Percentiles rank a stretch among this genome's conserved stretches.
Conservation (phyloP, 2,797 vertebrate species). For the Gymnothorax reevesii region DNA sequence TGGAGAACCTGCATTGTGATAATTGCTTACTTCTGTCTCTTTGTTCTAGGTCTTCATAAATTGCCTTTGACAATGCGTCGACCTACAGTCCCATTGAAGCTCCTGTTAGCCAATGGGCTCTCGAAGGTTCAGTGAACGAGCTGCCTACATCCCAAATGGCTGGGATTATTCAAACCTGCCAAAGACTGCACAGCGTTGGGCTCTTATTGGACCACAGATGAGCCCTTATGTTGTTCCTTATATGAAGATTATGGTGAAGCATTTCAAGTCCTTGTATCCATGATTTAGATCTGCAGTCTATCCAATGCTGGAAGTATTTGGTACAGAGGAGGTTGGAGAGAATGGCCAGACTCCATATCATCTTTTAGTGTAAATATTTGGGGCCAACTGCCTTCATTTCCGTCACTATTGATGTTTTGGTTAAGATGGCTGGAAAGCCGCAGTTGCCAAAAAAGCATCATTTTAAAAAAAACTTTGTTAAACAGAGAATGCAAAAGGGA, state of each 20-base stretch:
- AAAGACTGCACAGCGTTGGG: slow-evolving; percentile 36
- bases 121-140: slow-evolving; percentile 78
- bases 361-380: not conserved
- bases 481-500: slow-evolving; percentile 3
- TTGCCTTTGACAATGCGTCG: slow-evolving; percentile 81
- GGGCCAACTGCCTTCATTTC: not conserved
- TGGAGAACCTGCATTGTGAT: not conserved
- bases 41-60: slow-evolving; percentile 82
- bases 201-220: slow-evolving; percentile 46
- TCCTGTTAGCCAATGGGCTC: slow-evolving; percentile 74
- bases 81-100: slow-evolving; percentile 72
- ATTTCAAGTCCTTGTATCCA: not conserved
- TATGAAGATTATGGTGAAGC: slow-evolving; percentile 17
- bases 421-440: not conserved
- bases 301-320: slow-evolving; percentile 3
- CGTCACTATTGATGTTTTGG: not conserved
- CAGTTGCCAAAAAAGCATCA: not conserved
- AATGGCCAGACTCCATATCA: not conserved
- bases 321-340: not conserved
- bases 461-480: not conserved
- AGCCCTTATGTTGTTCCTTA: slow-evolving; percentile 23
- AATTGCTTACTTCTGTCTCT: not conserved
- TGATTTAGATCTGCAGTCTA: slow-evolving; percentile 31
- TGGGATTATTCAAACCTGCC: not conserved
- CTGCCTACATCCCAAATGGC: not conserved